These are phyloP conservation scores for Macquaria ambigua DNA, from an alignment of 2,113 vertebrate species.

Conservation along the genomic window DNA sequence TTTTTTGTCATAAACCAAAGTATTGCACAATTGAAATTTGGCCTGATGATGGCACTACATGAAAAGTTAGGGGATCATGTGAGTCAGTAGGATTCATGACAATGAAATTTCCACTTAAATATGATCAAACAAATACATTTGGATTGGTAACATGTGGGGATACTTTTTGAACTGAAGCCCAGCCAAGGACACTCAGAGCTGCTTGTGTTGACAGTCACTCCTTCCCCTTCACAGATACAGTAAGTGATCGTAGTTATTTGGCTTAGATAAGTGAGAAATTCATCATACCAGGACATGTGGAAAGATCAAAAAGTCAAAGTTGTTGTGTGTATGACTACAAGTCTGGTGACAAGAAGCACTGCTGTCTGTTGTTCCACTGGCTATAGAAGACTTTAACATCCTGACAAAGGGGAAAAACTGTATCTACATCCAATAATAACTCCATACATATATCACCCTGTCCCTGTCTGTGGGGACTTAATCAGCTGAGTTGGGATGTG, in stretches of 20 bases:
- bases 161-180: neutral
- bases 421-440: neutral
- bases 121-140: neutral
- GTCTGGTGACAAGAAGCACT: neutral
- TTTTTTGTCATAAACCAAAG: neutral
- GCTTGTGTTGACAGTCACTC: neutral
- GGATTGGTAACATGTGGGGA: neutral
- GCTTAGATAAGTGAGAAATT: neutral
- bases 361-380: neutral
- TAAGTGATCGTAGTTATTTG: neutral
- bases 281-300: neutral
- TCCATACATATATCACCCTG: neutral
- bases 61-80: neutral
- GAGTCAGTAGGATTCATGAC: neutral
- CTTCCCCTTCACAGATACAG: neutral
- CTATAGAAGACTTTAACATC: neutral
- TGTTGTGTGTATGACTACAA: neutral
- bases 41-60: neutral
- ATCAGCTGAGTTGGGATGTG: constrained; percentile 12
- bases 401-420: neutral
- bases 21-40: neutral
- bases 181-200: constrained; percentile 15
- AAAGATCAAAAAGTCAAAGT: neutral
- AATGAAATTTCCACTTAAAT: neutral
- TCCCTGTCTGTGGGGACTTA: neutral